Percentiles rank a stretch among this genome's conserved stretches.
Evolutionary conservation across 2,113 vertebrate genomes (phyloP).

Genomic region (Antechinus flavipes): DNA sequence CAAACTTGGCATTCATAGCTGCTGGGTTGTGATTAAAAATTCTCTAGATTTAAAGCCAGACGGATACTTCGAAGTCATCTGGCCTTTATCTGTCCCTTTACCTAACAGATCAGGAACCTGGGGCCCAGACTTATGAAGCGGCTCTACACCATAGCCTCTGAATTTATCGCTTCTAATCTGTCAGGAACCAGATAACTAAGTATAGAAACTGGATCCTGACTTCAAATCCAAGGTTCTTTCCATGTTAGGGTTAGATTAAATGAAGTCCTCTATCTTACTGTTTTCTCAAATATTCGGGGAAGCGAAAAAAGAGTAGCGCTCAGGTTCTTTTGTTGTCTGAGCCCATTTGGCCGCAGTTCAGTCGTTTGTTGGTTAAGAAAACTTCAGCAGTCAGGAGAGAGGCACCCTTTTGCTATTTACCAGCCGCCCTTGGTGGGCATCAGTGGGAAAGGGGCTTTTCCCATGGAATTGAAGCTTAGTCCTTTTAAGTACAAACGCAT

Average conservation of each 20-base stretch:
- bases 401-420: background rate
- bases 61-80: constrained; percentile 46
- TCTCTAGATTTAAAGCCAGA: constrained; percentile 45
- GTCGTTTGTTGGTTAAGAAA: background rate
- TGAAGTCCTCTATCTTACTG: constrained; percentile 41
- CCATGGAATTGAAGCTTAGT: background rate
- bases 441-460: background rate
- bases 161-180: background rate
- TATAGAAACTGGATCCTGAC: constrained; percentile 9
- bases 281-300: constrained; percentile 19
- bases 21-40: background rate
- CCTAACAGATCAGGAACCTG: background rate
- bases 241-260: constrained; percentile 2
- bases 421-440: background rate
- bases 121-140: background rate
- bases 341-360: background rate
- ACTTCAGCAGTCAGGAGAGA: background rate
- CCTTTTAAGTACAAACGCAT: background rate
- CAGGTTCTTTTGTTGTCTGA: constrained; percentile 3
- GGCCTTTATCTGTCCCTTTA: background rate
- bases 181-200: background rate
- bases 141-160: background rate
- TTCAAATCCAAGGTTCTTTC: constrained; percentile 12
- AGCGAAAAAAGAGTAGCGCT: constrained; percentile 20
- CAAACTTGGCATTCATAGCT: background rate